Base-by-base conservation (phyloP, 2,888 invertebrate species). In the Yponomeuta cagnagella region DNA sequence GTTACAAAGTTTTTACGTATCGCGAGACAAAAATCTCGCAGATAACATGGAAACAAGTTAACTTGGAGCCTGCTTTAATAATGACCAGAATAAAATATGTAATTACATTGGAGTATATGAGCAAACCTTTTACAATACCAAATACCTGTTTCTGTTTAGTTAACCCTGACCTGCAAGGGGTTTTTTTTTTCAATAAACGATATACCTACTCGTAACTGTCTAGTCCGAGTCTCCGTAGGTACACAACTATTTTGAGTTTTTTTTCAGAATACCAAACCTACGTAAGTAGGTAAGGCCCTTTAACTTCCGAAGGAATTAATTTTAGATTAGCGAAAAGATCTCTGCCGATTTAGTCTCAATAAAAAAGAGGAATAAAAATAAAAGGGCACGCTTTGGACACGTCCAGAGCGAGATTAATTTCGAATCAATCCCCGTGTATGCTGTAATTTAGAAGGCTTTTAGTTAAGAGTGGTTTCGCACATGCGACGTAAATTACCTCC, bases 401-500 rank as follows among this genome's bases (percentile, higher is more conserved):
- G 80, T 80, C 79, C 80, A 80, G 78, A 77, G 79, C 77, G 77
- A 87, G 87, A 89, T 89, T 89, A 87, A 88, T 90, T 86, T 87
- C 78, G 79, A 89, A 89, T 90, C 89, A 89, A 90, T 90, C 85
- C 83, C 80, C 79, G 76, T 83, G 87, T 86, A 86, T 83, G 80
- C 81, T 88, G 85, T 88, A 89, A 90, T 90, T 90, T 90, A 88
- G 84, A 81, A 81, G 84, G 89, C 88, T 90, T 89, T 90, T 89
- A 90, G 90, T 88, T 86, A 87, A 89, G 84, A 88, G 87, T 86
- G 87, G 87, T 86, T 90, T 89, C 86, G 89, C 90, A 90, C 88
- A 88, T 88, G 86, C 87, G 87, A 89, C 87, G 87, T 91, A 91
- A 91, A 90, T 91, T 90, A 88, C 87, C 83, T 84, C 78, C 77